Evolutionary conservation across 2,888 invertebrate species (phyloP), one percentile per base, ranked within the genome.

Genomic region (Leptarthrus brevirostris): DNA sequence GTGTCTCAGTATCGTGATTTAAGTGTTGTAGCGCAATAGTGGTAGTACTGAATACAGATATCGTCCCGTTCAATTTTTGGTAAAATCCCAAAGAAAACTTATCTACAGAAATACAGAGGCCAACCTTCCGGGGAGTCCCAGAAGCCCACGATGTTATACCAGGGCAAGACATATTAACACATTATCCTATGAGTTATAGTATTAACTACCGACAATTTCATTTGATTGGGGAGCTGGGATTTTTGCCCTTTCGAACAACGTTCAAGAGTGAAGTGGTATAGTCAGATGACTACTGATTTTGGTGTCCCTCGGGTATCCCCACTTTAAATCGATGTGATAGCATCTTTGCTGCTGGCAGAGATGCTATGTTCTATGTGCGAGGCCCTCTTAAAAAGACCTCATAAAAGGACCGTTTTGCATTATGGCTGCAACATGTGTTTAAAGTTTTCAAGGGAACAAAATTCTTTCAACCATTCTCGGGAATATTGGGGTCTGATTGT

Each of bases 121-220:
- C 54, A 47, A 47, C 58, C 72, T 47, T 72, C 49, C 49, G 61
- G 58, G 72, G 26, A 26, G 30, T 56, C 34, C 58, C 58, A 47
- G 49, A 64, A 72, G 66, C 30, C 52, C 54, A 72, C 53, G 30
- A 64, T 47, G 56, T 69, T 54, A 74, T 74, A 72, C 40, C 64
- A 26, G 64, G 61, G 20, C 71, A 72, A 74, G 74, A 74, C 74
- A 72, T 74, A 74, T 74, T 72, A 74, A 74, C 74, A 74, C 74
- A 74, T 74, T 74, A 74, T 74, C 72, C 74, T 74, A 74, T 74
- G 74, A 74, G 72, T 74, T 74, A 74, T 74, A 64, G 74, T 72
- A 74, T 74, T 74, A 74, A 74, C 74, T 74, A 74, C 72, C 74
- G 74, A 61, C 74, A 74, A 74, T 74, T 74, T 53, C 40, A 16